Evolutionary conservation across 2,797 vertebrate genomes (phyloP), one percentile per base, ranked within the genome.

Genomic region (Geotrypetes seraphini): DNA sequence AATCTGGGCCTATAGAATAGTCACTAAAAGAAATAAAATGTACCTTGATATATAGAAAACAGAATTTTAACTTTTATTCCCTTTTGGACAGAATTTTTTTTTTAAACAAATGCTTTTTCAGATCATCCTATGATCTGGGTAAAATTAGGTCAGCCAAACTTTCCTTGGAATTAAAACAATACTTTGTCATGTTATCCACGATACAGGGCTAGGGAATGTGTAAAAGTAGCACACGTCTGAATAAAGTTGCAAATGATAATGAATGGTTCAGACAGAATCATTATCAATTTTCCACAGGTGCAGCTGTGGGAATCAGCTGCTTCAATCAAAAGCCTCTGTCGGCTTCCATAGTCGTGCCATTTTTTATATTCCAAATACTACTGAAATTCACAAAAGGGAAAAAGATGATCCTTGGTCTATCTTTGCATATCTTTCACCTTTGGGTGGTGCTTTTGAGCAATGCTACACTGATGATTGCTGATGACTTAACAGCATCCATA

Each of bases 251-350:
- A 65, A 67, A 69, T 63, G 51, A 58, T 85, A 88, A 87, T 84
- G 78, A 84, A 84, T 78, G 78, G 67, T 78, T 85, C 79, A 75
- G 80, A 68, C 69, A 69, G 75, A 60, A 76, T 85, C 79, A 83
- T 79, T 83, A 86, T 87, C 79, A 71, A 66, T 89, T 85, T 84
- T 75, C 69, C 59, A 62, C 75, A 80, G 84, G 76, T 85, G 70
- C 73, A 76, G 66, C 76, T 64, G 63, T 56, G 66, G 71, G 79
- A 80, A 84, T 87, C 83, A 71, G 71, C 78, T 76, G 77, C 63
- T 85, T 84, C 83, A 72, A 76, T 84, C 83, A 87, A 79, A 83
- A 75, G 69, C 75, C 60, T 73, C 82, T 66, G 77, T 81, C 85
- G 72, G 54, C 57, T 60, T 71, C 38, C 63, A 56, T 71, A 50